Base-by-base conservation (phyloP, 2,113 vertebrate species). In the Saguinus imperator region DNA sequence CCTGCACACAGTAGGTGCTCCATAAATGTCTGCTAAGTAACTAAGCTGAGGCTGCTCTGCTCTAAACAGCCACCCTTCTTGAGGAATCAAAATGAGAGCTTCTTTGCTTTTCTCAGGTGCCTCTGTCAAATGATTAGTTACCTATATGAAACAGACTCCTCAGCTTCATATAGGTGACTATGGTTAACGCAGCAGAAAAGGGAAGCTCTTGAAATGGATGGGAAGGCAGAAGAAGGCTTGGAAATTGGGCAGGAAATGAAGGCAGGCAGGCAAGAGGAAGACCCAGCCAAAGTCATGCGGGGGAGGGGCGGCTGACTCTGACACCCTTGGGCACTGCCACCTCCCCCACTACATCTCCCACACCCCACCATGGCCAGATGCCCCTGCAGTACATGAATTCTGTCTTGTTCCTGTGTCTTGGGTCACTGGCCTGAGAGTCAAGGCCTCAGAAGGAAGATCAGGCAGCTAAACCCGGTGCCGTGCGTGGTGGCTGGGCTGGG, bases 21-120 rank as follows among this genome's bases (percentile, higher is more conserved):
- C 92, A 7, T 61, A 90, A 75, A 79, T 79, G 43, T 91, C 68
- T 79, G 79, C 73, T 45, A 45, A 57, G 37, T 64, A 40, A 73
- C 35, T 40, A 21, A 80, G 27, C 21, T 29, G 3, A 32, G n/a
- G 16, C 29, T 55, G 32, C 52, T 73, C 61, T 72, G 29, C 58
- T 17, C 70, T 14, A 35, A 50, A 20, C 37, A 50, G 17, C 35
- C 1, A 10, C 45, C 76, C n/a, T 70, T 72, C 52, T 50, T 79
- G 64, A 66, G 87, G 72, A 94, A 52, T 32, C 70, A 79, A 87
- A 88, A 18, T 23, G 40, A 76, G 10, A 45, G 17, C 32, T 57
- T 17, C 37, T 27, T 66, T 85, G 37, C 73, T 48, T 35, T 68
- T 16, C 14, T 66, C 2, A 13, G 32, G 48, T 35, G 32, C 35